phyloP scores from a whole-genome alignment of 2,888 invertebrate genomes.

The Drosophila paracracens region DNA sequence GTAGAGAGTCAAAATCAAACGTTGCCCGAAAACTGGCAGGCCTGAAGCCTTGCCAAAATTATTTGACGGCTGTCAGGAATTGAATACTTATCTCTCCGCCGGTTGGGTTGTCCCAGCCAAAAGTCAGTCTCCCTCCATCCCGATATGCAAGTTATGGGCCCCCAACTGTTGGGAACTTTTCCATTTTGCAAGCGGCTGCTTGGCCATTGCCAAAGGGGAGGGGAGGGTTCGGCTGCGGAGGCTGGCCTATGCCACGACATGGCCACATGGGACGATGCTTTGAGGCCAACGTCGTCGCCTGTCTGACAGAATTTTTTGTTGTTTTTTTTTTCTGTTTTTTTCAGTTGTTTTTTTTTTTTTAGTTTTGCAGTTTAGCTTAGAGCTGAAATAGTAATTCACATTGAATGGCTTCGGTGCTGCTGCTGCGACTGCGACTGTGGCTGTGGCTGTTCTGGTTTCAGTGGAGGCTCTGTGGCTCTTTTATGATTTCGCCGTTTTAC shows the following conservation, averaged over 20 bases:
- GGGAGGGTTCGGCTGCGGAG: background rate
- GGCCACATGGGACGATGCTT: conserved; percentile 60
- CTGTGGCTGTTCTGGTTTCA: conserved; percentile 39
- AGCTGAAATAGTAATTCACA: conserved; percentile 80
- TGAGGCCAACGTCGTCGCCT: conserved; percentile 72
- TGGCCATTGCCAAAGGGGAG: background rate
- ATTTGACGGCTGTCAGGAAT: conserved; percentile 32
- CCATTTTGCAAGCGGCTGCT: conserved; percentile 55
- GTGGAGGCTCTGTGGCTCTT: conserved; percentile 54
- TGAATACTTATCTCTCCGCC: conserved; percentile 30
- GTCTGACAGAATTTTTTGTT: conserved; percentile 49
- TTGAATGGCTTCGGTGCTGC: conserved; percentile 59
- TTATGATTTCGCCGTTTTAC: conserved; percentile 80
- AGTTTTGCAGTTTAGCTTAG: conserved; percentile 54
- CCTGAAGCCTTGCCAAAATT: conserved; percentile 36
- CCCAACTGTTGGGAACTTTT: conserved; percentile 80
- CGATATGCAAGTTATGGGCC: conserved; percentile 73
- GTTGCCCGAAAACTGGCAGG: conserved; percentile 2
- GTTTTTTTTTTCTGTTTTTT: conserved; percentile 8
- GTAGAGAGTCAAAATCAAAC: background rate
- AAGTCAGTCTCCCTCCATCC: conserved; percentile 3
- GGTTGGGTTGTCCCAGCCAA: background rate
- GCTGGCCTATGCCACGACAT: conserved; percentile 55
- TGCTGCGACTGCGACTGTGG: background rate
- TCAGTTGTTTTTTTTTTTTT: conserved; percentile 11